Conservation (phyloP, 2,797 vertebrate species). For the Melanotaenia parkinsoni region DNA sequence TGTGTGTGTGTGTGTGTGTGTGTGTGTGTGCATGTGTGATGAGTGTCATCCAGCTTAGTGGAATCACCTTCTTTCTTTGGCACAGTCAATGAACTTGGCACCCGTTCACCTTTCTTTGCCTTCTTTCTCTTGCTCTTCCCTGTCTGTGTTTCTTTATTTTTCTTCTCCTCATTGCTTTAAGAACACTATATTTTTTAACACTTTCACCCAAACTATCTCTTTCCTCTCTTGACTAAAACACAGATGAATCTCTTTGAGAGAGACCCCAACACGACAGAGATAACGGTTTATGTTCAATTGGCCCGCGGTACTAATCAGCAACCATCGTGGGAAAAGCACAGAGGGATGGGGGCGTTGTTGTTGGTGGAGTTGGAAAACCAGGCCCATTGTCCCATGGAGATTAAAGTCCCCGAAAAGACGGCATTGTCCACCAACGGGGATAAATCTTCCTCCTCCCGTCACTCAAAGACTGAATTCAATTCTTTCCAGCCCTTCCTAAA, state of each 20-base stretch:
- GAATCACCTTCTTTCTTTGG: slow-evolving; percentile 59
- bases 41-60: slow-evolving; percentile 47
- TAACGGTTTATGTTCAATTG: slow-evolving; percentile 91
- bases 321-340: slow-evolving; percentile 97
- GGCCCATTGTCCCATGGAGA: slow-evolving; percentile 95
- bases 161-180: slow-evolving; percentile 42
- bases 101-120: slow-evolving; percentile 48
- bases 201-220: slow-evolving; percentile 50
- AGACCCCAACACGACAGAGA: slow-evolving; percentile 85
- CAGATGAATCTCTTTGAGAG: slow-evolving; percentile 66
- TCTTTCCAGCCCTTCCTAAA: slow-evolving; percentile 91
- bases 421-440: slow-evolving; percentile 94
- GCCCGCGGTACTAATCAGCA: slow-evolving; percentile 89
- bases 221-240: slow-evolving; percentile 55
- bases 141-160: slow-evolving; percentile 45
- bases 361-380: slow-evolving; percentile 81
- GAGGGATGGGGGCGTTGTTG: slow-evolving; percentile 69
- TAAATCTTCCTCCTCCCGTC: slow-evolving; percentile 99
- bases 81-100: slow-evolving; percentile 76
- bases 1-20: slow-evolving; percentile 27
- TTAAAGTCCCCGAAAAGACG: slow-evolving; percentile 95
- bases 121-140: slow-evolving; percentile 53
- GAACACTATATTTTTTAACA: slow-evolving; percentile 63
- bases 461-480: slow-evolving; percentile 99
- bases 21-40: slow-evolving; percentile 13